phyloP scores from a whole-genome alignment of 2,888 invertebrate species.

The Cremastobaeus sp. region DNA sequence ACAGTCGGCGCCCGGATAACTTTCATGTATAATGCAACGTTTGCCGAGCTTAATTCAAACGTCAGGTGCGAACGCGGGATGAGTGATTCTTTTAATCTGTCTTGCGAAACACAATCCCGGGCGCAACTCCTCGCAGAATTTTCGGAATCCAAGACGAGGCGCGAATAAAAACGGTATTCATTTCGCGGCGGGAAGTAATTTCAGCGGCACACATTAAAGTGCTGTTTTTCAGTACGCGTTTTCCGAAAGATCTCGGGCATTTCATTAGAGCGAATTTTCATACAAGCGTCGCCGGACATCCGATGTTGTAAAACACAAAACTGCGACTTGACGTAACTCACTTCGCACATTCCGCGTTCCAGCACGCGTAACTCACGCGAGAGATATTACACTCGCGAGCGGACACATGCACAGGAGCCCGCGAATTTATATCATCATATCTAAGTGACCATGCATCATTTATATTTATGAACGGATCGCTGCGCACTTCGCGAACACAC shows the following conservation, averaged over 20 bases:
- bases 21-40: too few species aligned
- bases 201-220: slow-evolving; percentile 9
- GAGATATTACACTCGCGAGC: slow-evolving; percentile 26
- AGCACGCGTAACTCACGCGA: slow-evolving; percentile 32
- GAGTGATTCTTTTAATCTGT: slow-evolving; percentile 16
- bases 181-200: slow-evolving; percentile 14
- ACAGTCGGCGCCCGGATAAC: too few species aligned
- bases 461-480: slow-evolving; percentile 48
- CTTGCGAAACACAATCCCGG: neutral
- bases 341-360: neutral
- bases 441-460: slow-evolving; percentile 46
- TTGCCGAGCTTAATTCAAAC: neutral
- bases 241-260: slow-evolving; percentile 9
- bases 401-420: slow-evolving; percentile 10
- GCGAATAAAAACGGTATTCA: slow-evolving; percentile 10
- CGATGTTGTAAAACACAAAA: slow-evolving; percentile 4
- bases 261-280: slow-evolving; percentile 35
- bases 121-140: slow-evolving; percentile 10
- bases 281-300: neutral
- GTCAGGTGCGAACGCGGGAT: neutral
- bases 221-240: slow-evolving; percentile 17
- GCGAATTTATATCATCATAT: slow-evolving; percentile 45
- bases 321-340: slow-evolving; percentile 4
- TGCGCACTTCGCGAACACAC: slow-evolving; percentile 29
- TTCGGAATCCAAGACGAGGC: slow-evolving; percentile 4